Evolutionary conservation across 1,140 invertebrate genomes (phyloP).

Genomic region (Goniozus legneri): DNA sequence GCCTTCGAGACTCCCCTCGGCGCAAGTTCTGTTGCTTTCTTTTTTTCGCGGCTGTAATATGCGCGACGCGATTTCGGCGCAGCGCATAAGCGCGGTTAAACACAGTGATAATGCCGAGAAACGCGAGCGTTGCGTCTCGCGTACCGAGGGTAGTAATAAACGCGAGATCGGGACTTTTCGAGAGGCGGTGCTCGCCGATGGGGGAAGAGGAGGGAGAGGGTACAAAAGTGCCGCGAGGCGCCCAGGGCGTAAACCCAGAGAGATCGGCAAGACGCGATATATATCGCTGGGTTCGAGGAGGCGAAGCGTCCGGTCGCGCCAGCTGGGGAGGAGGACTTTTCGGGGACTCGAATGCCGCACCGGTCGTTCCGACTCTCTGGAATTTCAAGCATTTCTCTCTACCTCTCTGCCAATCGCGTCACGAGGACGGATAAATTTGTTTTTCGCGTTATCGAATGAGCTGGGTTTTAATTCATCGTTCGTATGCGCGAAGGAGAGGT

Average conservation of each 20-base stretch:
- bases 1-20: too few relatives aligned
- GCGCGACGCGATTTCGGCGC: constrained; percentile 19
- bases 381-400: too few relatives aligned
- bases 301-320: constrained; percentile 16
- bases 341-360: constrained; percentile 17
- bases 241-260: constrained; percentile 2
- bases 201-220: constrained; percentile 8
- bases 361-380: constrained; percentile 7
- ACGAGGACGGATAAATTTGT: too few relatives aligned
- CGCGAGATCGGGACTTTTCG: constrained; percentile 15
- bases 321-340: too few relatives aligned
- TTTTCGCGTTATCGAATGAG: too few relatives aligned
- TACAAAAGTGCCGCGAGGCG: constrained; percentile 20
- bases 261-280: constrained; percentile 31
- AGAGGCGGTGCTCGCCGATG: too few relatives aligned
- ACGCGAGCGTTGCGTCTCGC: constrained; percentile 6
- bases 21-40: too few relatives aligned
- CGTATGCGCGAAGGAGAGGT: too few relatives aligned
- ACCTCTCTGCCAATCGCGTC: too few relatives aligned
- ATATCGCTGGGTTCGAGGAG: too few relatives aligned
- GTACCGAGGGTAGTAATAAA: constrained; percentile 19
- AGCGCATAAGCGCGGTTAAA: constrained; percentile 15
- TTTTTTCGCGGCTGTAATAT: constrained; percentile 14
- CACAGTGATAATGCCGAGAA: constrained; percentile 19
- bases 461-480: too few relatives aligned